Conservation (phyloP, 1,140 invertebrate species). For the Antheraea pernyi region DNA sequence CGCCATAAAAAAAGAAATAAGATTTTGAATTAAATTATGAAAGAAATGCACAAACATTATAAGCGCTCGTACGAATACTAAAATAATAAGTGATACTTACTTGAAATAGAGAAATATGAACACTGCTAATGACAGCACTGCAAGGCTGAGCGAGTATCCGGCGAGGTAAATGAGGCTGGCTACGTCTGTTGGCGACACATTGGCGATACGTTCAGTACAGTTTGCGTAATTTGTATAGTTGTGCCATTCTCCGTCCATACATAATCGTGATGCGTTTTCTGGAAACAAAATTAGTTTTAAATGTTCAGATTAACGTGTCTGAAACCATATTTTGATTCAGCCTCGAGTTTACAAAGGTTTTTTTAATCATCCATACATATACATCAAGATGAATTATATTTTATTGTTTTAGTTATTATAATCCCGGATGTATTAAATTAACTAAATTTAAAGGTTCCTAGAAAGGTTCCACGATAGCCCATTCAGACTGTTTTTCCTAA, state of each 20-base stretch:
- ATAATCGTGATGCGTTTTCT: conserved; percentile 88
- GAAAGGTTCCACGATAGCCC: no score
- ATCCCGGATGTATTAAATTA: no score
- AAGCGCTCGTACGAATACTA: no score
- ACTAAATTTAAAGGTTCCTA: no score
- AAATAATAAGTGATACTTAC: conserved; percentile 78
- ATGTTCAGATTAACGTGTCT: neutral
- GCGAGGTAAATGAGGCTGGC: conserved; percentile 86
- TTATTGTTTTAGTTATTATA: no score
- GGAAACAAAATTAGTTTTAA: conserved; percentile 22
- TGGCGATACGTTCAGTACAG: conserved; percentile 79
- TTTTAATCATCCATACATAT: no score
- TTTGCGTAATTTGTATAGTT: conserved; percentile 84
- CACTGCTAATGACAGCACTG: conserved; percentile 87
- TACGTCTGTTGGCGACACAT: conserved; percentile 77
- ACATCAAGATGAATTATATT: no score
- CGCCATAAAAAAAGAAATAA: no score
- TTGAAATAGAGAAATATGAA: conserved; percentile 92
- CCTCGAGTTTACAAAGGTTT: no score
- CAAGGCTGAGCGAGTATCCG: conserved; percentile 88
- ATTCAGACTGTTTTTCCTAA: no score
- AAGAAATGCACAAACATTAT: no score
- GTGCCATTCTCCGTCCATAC: conserved; percentile 86
- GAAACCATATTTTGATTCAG: neutral
- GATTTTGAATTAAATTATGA: no score